Evolutionary conservation across 2,888 invertebrate species (phyloP).

Genomic region (Caradrina clavipalpis): DNA sequence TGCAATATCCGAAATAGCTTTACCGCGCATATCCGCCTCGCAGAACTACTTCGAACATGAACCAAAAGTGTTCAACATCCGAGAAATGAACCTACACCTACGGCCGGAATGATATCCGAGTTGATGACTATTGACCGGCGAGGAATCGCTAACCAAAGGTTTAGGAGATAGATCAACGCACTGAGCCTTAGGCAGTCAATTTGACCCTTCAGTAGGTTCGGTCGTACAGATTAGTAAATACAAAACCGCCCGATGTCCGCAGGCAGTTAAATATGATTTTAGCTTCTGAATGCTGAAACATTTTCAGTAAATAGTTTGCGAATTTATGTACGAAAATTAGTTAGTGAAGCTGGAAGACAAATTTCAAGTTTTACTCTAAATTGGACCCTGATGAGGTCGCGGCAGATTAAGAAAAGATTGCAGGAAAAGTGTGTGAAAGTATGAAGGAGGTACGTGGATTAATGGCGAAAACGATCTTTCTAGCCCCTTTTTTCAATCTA

Average conservation of each 20-base stretch:
- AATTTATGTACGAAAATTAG: too few species aligned
- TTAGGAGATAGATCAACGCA: background rate
- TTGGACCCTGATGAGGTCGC: too few species aligned
- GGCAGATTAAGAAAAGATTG: too few species aligned
- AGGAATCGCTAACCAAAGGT: constrained; percentile 16
- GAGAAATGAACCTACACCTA: constrained; percentile 10
- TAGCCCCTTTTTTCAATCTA: too few species aligned
- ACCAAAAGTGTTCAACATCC: constrained; percentile 25
- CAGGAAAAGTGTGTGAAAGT: too few species aligned
- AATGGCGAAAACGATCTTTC: too few species aligned
- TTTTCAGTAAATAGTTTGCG: too few species aligned
- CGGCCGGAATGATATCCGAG: background rate
- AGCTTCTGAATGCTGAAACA: too few species aligned
- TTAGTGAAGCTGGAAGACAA: too few species aligned
- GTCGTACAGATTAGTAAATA: background rate
- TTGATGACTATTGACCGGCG: constrained; percentile 29
- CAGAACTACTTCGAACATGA: background rate
- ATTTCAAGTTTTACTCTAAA: too few species aligned
- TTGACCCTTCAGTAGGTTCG: constrained; percentile 1
- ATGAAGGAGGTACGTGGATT: too few species aligned
- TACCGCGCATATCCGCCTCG: background rate
- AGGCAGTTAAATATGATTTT: background rate
- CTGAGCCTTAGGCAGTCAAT: constrained; percentile 8
- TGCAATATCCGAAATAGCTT: constrained; percentile 22
- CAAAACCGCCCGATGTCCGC: background rate